Evolutionary conservation across 1,140 invertebrate species (phyloP), one percentile per base, ranked within the genome.

Genomic region (Drosophila arawakana): DNA sequence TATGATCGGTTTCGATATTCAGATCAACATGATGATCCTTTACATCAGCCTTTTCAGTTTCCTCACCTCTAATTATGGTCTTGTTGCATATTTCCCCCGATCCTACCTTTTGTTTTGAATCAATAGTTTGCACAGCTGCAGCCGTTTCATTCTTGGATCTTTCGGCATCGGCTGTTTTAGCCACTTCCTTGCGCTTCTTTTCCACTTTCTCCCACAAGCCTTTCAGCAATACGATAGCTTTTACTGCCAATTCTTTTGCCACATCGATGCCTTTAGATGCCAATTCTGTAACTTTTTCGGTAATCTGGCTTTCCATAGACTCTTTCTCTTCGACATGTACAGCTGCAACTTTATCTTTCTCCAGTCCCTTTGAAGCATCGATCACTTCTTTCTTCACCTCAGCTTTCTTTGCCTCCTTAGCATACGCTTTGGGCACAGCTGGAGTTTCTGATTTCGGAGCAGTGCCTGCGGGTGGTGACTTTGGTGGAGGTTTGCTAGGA

Each of bases 11-110:
- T 0, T 61, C 21, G 0, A 41, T 55, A 0, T 54, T 68, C 15
- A 88, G 44, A 11, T 77, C 61, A 0, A 9, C 10, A 34, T 86
- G 83, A 7, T 76, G 63, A 3, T 62, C 62, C 30, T 86, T 86
- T 0, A 86, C 65, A 13, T 86, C 83, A 10, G 73, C 49, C 55
- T 72, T 59, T 2, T 3, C 4, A 0, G n/a, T 41, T 6, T 73
- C 73, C 0, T 66, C 66, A 1, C 76, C 61, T 7, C 52, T 52
- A 2, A 86, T 80, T 2, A 83, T 88, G 0, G 83, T 86, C 35
- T 88, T 75, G 8, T 15, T 63, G 70, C 83, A 86, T 7, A 86
- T 70, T 4, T 83, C 50, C 6, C 39, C 13, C 7, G n/a, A 44
- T 10, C 21, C 52, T 18, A 6, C 41, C 0, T 9, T 46, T 34